Evolutionary conservation across 2,113 vertebrate genomes (phyloP).

Genomic region (Cephalopterus ornatus): DNA sequence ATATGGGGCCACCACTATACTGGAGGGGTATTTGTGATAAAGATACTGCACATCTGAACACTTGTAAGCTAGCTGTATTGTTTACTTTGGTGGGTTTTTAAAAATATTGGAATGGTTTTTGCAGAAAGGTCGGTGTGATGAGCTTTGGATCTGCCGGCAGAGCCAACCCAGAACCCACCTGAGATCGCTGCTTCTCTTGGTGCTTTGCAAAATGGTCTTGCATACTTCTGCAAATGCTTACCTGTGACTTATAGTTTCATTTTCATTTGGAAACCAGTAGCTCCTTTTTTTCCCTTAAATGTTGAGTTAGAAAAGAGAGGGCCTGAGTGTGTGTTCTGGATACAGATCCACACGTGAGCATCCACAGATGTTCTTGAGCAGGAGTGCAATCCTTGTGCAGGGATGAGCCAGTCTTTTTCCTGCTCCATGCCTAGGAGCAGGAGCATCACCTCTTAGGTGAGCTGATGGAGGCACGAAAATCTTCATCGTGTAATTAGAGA

Average conservation of each 20-base stretch:
- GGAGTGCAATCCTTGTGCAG: background rate
- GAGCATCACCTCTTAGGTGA: background rate
- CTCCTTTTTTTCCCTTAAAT: background rate
- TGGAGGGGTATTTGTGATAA: constrained; percentile 37
- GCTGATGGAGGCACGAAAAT: background rate
- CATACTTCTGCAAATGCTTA: background rate
- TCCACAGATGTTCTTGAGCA: background rate
- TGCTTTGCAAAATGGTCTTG: background rate
- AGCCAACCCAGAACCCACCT: background rate
- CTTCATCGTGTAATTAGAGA: background rate
- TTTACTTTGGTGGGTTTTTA: background rate
- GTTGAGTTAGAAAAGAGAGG: background rate
- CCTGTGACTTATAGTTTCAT: background rate
- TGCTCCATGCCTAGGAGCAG: background rate
- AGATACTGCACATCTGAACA: background rate
- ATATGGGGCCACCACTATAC: background rate
- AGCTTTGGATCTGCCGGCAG: constrained; percentile 5
- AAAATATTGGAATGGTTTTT: background rate
- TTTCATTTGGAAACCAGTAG: background rate
- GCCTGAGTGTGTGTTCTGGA: background rate
- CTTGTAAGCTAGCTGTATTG: constrained; percentile 15
- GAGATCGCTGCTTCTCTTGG: background rate
- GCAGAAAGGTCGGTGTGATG: background rate
- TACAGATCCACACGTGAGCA: background rate
- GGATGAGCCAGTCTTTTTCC: background rate